Percentiles rank a stretch among this genome's conserved stretches.
These are phyloP conservation scores for Hyperoplus immaculatus DNA, from an alignment of 2,797 vertebrate species.

Conservation along the genomic window DNA sequence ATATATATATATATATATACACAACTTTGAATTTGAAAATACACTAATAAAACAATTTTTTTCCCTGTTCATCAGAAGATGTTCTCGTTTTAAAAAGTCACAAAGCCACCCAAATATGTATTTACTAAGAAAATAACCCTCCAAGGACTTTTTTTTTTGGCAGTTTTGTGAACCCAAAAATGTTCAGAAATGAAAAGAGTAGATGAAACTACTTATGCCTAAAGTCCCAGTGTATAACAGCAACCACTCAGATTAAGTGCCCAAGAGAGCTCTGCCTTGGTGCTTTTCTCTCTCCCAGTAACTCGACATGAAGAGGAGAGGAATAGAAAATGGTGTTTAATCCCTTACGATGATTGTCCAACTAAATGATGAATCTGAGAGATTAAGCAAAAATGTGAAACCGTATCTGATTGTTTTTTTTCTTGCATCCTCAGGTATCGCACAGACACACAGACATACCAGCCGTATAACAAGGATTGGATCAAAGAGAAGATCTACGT, in stretches of 20 bases:
- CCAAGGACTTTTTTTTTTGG: neutral
- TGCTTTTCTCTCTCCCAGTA: neutral
- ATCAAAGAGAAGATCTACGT: slow-evolving; percentile 99
- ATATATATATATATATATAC: no score
- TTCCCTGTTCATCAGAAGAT: neutral
- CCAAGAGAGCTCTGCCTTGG: neutral
- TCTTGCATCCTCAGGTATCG: slow-evolving; percentile 87
- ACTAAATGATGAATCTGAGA: neutral
- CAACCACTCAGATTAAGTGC: neutral
- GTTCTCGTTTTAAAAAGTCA: neutral
- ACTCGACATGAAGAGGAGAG: neutral
- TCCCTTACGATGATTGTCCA: no score
- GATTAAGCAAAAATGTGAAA: neutral
- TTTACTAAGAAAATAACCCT: neutral
- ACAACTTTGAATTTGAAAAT: neutral
- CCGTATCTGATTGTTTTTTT: neutral
- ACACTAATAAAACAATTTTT: neutral
- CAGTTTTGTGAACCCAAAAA: neutral
- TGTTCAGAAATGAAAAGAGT: neutral
- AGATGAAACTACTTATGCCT: neutral
- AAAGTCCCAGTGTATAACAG: neutral
- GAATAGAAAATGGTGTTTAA: neutral
- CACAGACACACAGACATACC: slow-evolving; percentile 97
- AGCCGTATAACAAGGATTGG: slow-evolving; percentile 99
- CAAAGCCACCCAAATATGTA: neutral